Conservation (phyloP, 2,113 vertebrate genomes). For the Pelusios castaneus region DNA sequence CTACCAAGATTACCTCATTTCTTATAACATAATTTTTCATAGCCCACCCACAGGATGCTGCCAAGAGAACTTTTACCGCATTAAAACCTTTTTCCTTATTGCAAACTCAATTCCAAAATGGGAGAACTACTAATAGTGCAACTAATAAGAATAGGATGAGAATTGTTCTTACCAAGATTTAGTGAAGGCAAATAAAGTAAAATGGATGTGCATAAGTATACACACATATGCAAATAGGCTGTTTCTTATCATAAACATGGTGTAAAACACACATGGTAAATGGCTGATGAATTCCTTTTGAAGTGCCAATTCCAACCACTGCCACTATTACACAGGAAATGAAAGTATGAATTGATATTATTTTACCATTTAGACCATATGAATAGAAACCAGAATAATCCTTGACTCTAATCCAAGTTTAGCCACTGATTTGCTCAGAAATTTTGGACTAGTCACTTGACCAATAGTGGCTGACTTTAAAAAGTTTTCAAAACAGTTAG, state of each 20-base stretch:
- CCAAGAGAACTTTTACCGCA: background rate
- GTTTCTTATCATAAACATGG: background rate
- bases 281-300: background rate
- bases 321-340: background rate
- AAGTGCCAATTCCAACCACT: background rate
- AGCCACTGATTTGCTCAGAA: background rate
- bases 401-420: background rate
- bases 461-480: background rate
- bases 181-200: background rate
- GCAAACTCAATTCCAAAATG: background rate
- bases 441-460: background rate
- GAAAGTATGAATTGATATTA: background rate
- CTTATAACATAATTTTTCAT: slow-evolving; percentile 17
- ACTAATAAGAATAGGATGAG: slow-evolving; percentile 11
- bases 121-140: background rate
- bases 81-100: background rate
- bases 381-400: background rate
- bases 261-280: background rate
- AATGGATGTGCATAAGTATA: background rate
- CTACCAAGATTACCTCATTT: background rate
- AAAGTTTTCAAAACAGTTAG: background rate
- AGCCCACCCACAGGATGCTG: background rate
- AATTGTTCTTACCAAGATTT: background rate
- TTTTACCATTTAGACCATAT: background rate
- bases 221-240: background rate